phyloP scores from a whole-genome alignment of 1,140 invertebrate genomes.

The Philotrypesis tridentata region DNA sequence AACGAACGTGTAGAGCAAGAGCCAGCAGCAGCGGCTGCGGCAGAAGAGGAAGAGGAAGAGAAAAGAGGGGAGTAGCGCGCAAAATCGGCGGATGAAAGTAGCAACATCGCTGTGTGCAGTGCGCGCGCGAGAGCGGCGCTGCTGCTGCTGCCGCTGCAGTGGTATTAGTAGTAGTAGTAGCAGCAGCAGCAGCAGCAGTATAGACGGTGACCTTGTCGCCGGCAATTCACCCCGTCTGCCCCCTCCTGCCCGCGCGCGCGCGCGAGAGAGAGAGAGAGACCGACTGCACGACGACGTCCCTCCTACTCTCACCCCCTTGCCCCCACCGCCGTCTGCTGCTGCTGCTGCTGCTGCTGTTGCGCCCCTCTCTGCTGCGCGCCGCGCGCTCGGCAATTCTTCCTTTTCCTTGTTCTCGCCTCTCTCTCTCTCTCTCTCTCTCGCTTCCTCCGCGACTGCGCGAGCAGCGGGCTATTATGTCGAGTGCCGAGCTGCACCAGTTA shows the following conservation, averaged over 20 bases:
- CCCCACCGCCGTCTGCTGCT: conserved; percentile 26
- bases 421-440: conserved; percentile 26
- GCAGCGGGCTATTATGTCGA: conserved; percentile 25
- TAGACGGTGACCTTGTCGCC: conserved; percentile 74
- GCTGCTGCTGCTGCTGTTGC: conserved; percentile 32
- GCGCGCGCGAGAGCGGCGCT: conserved; percentile 50
- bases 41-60: conserved; percentile 8
- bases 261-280: no score
- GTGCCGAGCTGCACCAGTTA: conserved; percentile 45
- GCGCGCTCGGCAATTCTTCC: conserved; percentile 46
- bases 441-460: conserved; percentile 43
- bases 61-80: background rate
- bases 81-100: conserved; percentile 1
- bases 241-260: conserved; percentile 57
- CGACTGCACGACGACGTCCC: no score
- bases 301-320: conserved; percentile 47
- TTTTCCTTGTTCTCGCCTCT: conserved; percentile 47
- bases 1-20: background rate
- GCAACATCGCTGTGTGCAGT: background rate
- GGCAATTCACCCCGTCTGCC: conserved; percentile 74
- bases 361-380: no score
- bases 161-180: background rate
- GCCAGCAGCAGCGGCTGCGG: conserved; percentile 8
- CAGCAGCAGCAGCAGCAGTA: conserved; percentile 57
- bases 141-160: conserved; percentile 53